These are phyloP conservation scores for Cactoblastis cactorum DNA, from an alignment of 2,888 invertebrate genomes.

Conservation along the genomic window DNA sequence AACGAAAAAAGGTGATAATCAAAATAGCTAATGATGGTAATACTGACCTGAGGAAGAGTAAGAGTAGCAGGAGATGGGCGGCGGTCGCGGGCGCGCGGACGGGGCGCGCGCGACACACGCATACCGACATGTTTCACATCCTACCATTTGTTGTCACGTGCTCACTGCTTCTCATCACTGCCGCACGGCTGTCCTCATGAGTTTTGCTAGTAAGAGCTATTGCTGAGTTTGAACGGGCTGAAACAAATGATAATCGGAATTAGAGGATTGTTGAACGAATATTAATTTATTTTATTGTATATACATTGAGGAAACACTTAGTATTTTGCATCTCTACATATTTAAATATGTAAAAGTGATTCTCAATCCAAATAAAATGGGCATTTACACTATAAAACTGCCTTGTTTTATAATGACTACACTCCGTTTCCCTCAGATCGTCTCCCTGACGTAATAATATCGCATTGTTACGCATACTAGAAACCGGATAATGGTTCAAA, in stretches of 20 bases:
- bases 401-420: too few species aligned
- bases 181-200: not conserved
- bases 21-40: too few species aligned
- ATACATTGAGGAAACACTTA: too few species aligned
- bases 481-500: too few species aligned
- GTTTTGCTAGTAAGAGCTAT: not conserved
- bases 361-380: too few species aligned
- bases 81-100: conserved; percentile 20
- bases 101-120: conserved; percentile 56
- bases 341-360: too few species aligned
- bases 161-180: not conserved
- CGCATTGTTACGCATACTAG: too few species aligned
- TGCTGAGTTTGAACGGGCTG: not conserved
- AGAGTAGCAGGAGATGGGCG: conserved; percentile 32
- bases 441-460: too few species aligned
- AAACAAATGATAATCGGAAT: not conserved
- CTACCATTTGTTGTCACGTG: conserved; percentile 35
- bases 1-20: too few species aligned
- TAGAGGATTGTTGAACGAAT: not conserved
- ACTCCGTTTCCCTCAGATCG: too few species aligned
- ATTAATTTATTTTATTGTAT: not conserved
- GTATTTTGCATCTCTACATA: too few species aligned
- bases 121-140: conserved; percentile 72
- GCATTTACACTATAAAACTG: too few species aligned
- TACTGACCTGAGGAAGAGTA: conserved; percentile 41